Conservation (phyloP, 2,888 invertebrate species). For the Oligia latruncula region DNA sequence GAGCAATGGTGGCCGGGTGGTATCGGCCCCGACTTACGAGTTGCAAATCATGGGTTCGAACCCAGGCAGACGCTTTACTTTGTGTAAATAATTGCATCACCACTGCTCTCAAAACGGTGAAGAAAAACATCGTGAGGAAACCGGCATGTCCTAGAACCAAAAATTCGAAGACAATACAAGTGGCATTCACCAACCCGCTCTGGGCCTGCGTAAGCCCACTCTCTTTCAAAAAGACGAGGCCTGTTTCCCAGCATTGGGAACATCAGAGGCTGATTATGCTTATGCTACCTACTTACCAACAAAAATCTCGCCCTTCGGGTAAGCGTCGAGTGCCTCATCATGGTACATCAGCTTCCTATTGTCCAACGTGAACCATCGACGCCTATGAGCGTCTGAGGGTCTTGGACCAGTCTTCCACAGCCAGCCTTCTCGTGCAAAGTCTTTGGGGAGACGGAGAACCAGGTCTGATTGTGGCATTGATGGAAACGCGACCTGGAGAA, state of each 20-base stretch:
- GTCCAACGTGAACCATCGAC: constrained; percentile 97
- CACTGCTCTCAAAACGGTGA: not conserved
- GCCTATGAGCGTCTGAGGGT: constrained; percentile 94
- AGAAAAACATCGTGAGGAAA: not conserved
- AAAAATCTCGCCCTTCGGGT: constrained; percentile 97
- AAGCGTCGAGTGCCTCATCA: constrained; percentile 95
- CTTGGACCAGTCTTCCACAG: constrained; percentile 97
- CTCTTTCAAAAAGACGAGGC: not conserved
- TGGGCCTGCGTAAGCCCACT: not conserved
- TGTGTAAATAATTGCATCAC: not conserved
- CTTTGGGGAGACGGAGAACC: constrained; percentile 93
- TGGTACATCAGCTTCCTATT: constrained; percentile 98
- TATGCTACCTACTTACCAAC: constrained; percentile 90
- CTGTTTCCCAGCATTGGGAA: not conserved
- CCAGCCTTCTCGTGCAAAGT: constrained; percentile 96
- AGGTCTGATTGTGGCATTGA: constrained; percentile 93
- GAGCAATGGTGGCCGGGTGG: not conserved
- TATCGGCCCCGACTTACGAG: not conserved
- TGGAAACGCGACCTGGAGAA: constrained; percentile 96
- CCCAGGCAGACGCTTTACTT: not conserved
- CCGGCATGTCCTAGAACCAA: not conserved
- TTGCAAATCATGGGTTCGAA: not conserved
- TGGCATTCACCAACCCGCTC: not conserved
- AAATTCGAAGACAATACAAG: not conserved
- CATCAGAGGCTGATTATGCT: not conserved